Percentiles rank a stretch among this genome's conserved stretches.
Evolutionary conservation across 1,140 invertebrate genomes (phyloP).

Genomic region (Parasteatoda tepidariorum): DNA sequence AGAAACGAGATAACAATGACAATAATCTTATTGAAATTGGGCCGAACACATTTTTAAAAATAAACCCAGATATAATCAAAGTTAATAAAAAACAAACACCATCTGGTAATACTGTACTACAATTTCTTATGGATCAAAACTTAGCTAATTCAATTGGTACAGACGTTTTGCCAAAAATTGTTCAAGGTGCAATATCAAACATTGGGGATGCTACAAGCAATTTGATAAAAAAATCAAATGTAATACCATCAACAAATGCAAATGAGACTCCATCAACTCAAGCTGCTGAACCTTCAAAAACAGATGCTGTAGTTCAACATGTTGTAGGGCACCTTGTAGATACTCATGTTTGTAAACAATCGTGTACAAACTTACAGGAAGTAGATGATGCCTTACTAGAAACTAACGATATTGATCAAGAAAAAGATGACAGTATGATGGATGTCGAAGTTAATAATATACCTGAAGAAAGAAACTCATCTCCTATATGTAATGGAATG

Average conservation of each 20-base stretch:
- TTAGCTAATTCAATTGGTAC: neutral
- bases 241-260: no score
- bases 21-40: conserved; percentile 57
- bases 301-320: conserved; percentile 14
- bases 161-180: conserved; percentile 31
- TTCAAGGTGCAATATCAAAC: conserved; percentile 2
- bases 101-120: conserved; percentile 45
- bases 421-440: neutral
- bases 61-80: conserved; percentile 56
- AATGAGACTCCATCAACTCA: neutral
- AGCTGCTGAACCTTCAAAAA: neutral
- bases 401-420: neutral
- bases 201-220: neutral
- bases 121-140: conserved; percentile 52
- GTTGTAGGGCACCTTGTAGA: conserved; percentile 41
- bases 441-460: neutral
- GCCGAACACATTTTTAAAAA: conserved; percentile 59
- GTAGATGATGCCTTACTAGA: neutral
- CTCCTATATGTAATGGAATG: neutral
- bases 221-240: neutral
- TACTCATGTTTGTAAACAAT: conserved; percentile 45
- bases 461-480: neutral
- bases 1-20: conserved; percentile 1
- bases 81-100: conserved; percentile 51
- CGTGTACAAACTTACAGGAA: conserved; percentile 9